Conservation (phyloP, 2,113 vertebrate species). For the Cettia cetti region DNA sequence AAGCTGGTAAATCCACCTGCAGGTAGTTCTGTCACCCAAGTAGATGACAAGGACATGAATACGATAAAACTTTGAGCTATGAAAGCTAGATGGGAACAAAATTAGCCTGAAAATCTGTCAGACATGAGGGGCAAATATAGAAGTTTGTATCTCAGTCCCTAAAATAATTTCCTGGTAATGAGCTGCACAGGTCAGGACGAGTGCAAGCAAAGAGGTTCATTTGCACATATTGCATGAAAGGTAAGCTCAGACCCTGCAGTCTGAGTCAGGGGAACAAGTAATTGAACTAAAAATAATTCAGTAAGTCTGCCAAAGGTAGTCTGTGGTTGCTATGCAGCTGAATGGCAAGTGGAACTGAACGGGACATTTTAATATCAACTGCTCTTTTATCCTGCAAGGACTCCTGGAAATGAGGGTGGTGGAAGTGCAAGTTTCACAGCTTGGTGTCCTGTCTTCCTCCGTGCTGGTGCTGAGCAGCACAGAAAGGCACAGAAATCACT, state of each 20-base stretch:
- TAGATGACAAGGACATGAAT: not conserved
- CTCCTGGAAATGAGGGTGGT: not conserved
- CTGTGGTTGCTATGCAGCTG: constrained; percentile 36
- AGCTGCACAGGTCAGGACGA: not conserved
- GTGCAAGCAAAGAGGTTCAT: not conserved
- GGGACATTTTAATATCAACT: not conserved
- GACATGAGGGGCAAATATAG: not conserved
- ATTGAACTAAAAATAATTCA: constrained; percentile 54
- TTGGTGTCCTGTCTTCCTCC: not conserved
- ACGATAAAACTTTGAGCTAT: not conserved
- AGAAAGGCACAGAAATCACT: not conserved
- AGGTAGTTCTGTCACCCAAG: not conserved
- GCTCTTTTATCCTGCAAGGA: not conserved
- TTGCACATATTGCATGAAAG: constrained; percentile 1
- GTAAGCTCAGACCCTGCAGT: constrained; percentile 7
- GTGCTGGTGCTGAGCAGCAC: not conserved
- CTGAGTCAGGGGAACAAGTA: constrained; percentile 33
- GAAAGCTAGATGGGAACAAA: not conserved
- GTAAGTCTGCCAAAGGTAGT: not conserved
- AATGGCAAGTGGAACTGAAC: constrained; percentile 14
- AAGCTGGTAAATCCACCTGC: constrained; percentile 5
- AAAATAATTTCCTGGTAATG: not conserved
- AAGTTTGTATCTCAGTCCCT: not conserved
- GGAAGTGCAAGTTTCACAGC: not conserved
- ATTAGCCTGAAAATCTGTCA: not conserved